Conservation (phyloP, 2,888 invertebrate genomes). For the Labia minor region DNA sequence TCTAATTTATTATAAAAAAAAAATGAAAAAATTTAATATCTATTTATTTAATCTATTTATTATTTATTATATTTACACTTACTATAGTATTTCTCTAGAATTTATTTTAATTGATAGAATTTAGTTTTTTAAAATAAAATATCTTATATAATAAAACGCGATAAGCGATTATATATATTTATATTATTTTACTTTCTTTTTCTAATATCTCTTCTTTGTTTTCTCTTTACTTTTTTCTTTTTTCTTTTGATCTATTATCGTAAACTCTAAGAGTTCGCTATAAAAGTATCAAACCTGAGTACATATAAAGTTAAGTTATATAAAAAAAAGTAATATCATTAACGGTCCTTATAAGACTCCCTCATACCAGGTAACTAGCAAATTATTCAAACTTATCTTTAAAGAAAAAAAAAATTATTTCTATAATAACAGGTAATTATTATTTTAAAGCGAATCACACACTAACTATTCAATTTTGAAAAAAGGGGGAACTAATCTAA, state of each 20-base stretch:
- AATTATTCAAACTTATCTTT: slow-evolving; percentile 13
- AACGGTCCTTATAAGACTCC: not conserved
- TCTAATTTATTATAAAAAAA: no score
- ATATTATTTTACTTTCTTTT: not conserved
- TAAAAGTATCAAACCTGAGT: slow-evolving; percentile 7
- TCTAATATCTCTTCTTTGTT: not conserved
- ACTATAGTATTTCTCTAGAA: no score
- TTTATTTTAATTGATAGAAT: no score
- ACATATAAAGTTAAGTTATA: slow-evolving; percentile 13
- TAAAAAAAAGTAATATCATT: slow-evolving; percentile 9
- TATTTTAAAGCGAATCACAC: slow-evolving; percentile 13
- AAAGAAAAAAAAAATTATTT: not conserved
- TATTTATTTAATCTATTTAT: no score
- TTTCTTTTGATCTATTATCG: slow-evolving; percentile 4
- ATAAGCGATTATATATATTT: no score
- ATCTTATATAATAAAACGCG: no score
- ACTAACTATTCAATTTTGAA: not conserved
- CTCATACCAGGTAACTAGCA: not conserved
- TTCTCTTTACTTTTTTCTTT: not conserved
- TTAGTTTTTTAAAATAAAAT: no score
- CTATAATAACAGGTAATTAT: not conserved
- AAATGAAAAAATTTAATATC: no score
- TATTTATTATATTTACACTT: no score
- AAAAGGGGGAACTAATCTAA: slow-evolving; percentile 13
- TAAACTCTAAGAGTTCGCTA: not conserved